Evolutionary conservation across 2,113 vertebrate genomes (phyloP), one percentile per base, ranked within the genome.

Genomic region (Pterophyllum scalare): DNA sequence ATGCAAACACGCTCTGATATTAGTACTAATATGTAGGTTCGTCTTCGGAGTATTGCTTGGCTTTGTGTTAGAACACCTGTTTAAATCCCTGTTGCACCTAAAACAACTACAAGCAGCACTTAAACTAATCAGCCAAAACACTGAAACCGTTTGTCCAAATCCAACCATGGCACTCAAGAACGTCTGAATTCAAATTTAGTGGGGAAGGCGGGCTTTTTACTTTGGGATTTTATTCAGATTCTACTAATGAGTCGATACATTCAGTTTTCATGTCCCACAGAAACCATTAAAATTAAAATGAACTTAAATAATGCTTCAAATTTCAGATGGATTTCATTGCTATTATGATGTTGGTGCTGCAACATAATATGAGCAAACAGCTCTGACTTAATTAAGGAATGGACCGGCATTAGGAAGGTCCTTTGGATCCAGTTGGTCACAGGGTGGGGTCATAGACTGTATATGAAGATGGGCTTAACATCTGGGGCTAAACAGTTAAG

Each of bases 101-200:
- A 24, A 6, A 28, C 26, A 17, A 62, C 24, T n/a, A 38, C 19
- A 82, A 8, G 35, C 2, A 10, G 15, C 0, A 70, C 2, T 31
- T 31, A 59, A 24, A 60, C 59, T 28, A 0, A 20, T 33, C 59
- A 5, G 17, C 59, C 59, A 61, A 17, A 33, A 61, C 0, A 33
- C 17, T 31, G 31, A 60, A 31, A 31, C 26, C 26, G 10, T 60
- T 31, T 31, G 17, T 31, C 59, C 28, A 28, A 28, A 28, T 28
- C 28, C 28, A 28, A 4, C 5, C 28, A 28, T 28, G 3, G 3
- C 28, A 28, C 5, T 28, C 28, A 28, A 28, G 28, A 28, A 28
- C 28, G 5, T 4, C 28, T 28, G 28, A 28, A 28, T 4, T 28
- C 3, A 5, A 28, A 28, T 28, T 28, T 28, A 28, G 28, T 4